Base-by-base conservation (phyloP, 2,797 vertebrate species). In the Pseudopleuronectes americanus region DNA sequence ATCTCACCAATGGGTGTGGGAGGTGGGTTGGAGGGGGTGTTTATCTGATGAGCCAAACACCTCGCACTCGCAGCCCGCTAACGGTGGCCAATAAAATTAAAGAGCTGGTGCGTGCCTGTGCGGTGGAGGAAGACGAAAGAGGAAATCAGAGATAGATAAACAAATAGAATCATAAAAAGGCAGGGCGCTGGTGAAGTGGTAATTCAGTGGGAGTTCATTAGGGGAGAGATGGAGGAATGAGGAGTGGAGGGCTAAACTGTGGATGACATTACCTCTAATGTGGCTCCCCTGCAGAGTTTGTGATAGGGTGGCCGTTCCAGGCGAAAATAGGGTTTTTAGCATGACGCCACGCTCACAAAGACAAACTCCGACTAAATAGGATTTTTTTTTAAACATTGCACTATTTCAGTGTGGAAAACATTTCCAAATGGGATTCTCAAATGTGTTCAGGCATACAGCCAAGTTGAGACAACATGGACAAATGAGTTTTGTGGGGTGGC, bases 131-230 rank as follows among this genome's bases (percentile, higher is more conserved):
- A 86, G 88, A 85, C 68, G 80, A 78, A 80, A 84, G 85, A 86
- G 90, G 88, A 89, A 93, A 93, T 94, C 91, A 92, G 91, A 89
- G 88, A 89, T 88, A 92, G 90, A 94, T 94, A 94, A 94, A 93
- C 93, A 94, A 94, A 95, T 94, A 94, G 92, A 94, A 94, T 93
- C 92, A 93, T 94, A 94, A 94, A 95, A 92, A 90, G 85, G 87
- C 90, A 90, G 92, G 89, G 90, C 79, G 88, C 91, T 90, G 89
- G 68, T 90, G 91, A 91, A 90, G 87, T 91, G 87, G 92, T 94
- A 94, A 94, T 94, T 93, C 92, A 84, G 90, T 85, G 80, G 89
- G 90, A 93, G 91, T 94, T 95, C 93, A 94, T 94, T 95, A 93
- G 91, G 86, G 75, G 83, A 82, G 90, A 91, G 91, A 92, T 86